Conservation (phyloP, 2,113 vertebrate genomes). For the Brachirus orientalis region DNA sequence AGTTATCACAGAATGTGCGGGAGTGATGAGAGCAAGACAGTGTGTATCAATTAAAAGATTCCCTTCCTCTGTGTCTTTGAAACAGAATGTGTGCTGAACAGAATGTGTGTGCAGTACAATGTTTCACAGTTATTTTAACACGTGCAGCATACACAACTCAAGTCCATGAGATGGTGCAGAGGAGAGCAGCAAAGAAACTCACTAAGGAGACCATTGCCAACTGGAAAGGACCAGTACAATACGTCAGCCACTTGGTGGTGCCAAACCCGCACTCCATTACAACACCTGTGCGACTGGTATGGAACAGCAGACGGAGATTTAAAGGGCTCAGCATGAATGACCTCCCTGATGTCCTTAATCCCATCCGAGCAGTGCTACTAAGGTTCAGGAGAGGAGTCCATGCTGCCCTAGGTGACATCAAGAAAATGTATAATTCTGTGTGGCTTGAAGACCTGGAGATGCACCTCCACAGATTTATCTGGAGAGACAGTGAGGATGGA, state of each 20-base stretch:
- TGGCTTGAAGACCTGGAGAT: conserved; percentile 39
- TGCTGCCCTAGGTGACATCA: conserved; percentile 14
- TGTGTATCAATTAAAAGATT: too few relatives aligned
- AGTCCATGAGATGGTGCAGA: background rate
- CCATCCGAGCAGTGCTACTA: conserved; percentile 12
- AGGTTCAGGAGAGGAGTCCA: conserved; percentile 4
- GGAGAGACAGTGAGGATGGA: conserved; percentile 14
- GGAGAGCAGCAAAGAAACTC: background rate
- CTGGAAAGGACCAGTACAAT: background rate
- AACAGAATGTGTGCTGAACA: too few relatives aligned
- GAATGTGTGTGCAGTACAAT: too few relatives aligned
- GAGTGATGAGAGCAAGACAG: too few relatives aligned
- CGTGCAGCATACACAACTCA: too few relatives aligned
- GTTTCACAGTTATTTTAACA: too few relatives aligned
- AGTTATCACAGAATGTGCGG: too few relatives aligned
- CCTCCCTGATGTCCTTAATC: conserved; percentile 9
- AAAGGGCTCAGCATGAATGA: background rate
- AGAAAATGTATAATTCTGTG: conserved; percentile 42
- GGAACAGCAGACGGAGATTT: background rate
- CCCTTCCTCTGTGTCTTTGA: too few relatives aligned
- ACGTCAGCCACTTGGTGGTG: background rate
- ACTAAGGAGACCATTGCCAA: background rate
- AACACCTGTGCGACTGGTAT: background rate
- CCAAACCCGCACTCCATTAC: background rate
- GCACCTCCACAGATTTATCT: conserved; percentile 39